Base-by-base conservation (phyloP, 2,888 invertebrate genomes). In the Temnothorax ravouxi region DNA sequence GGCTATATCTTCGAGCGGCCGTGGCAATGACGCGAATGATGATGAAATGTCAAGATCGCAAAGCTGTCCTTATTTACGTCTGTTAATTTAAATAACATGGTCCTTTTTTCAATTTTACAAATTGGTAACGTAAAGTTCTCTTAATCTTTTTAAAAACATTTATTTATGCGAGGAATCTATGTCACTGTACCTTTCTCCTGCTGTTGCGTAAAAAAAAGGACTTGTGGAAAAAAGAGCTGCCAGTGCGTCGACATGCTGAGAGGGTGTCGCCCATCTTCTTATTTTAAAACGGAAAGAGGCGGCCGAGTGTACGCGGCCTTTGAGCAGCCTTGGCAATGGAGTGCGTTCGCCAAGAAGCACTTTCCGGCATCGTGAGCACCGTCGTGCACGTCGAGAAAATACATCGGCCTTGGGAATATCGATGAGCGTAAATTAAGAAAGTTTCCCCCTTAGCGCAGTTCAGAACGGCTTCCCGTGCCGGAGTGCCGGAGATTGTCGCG, bases 1-100 rank as follows among this genome's bases (percentile, higher is more conserved):
- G 61, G 83, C 79, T 38, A 34, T 67, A 50, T 86, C 85, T 85
- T 81, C 87, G 74, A 62, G 75, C 83, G 86, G 79, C 90, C 91
- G 89, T 90, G 91, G 81, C 89, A 88, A 66, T 89, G 91, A 59
- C 21, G 74, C 21, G 82, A 59, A 56, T 18, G 61, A 50, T 29
- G 77, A 83, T 15, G 67, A 75, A 11, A 52, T n/a, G 4, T 66
- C 66, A 47, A 52, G 74, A 54, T 62, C 5, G 75, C 9, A 41
- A 44, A 66, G 18, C 47, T 15, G 18, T 29, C 18, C 18, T 72
- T 56, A 41, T 56, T 52, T 34, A 34, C 50, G 34, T 38, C 15
- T 41, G 18, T 29, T 18, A 25, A 18, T 18, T 56, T 29, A 13
- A 13, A 54, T 41, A 64, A 41, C 11, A 2, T 13, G 1, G 5